phyloP scores from a whole-genome alignment of 2,888 invertebrate species.

The Melieria crassipennis region DNA sequence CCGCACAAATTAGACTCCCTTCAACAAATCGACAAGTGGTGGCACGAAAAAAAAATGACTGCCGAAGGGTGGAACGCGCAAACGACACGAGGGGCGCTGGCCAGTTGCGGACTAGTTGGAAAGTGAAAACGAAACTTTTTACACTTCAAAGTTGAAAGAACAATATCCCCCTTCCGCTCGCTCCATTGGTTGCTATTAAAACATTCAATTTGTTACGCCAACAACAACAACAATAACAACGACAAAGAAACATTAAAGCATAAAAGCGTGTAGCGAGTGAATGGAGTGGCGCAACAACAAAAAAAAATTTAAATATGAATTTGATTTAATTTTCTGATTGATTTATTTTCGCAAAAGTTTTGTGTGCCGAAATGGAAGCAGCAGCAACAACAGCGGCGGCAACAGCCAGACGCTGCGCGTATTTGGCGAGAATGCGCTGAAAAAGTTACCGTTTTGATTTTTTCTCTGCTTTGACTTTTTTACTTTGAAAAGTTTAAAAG shows the following conservation, averaged over 20 bases:
- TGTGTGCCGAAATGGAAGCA: slow-evolving; percentile 9
- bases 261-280: not conserved
- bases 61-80: not conserved
- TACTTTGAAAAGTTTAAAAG: too few species aligned
- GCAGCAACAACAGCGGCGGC: slow-evolving; percentile 16
- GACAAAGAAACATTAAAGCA: not conserved
- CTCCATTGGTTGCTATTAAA: slow-evolving; percentile 25
- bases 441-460: too few species aligned
- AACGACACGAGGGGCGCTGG: not conserved
- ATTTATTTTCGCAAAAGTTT: slow-evolving; percentile 36
- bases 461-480: too few species aligned
- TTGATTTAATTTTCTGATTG: slow-evolving; percentile 43
- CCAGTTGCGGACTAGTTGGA: not conserved
- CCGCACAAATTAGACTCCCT: slow-evolving; percentile 14
- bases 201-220: slow-evolving; percentile 31
- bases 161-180: slow-evolving; percentile 10
- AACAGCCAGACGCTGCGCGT: slow-evolving; percentile 9
- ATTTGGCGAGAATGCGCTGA: too few species aligned
- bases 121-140: slow-evolving; percentile 7
- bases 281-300: not conserved
- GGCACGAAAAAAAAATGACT: not conserved
- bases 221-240: slow-evolving; percentile 3
- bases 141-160: slow-evolving; percentile 24
- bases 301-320: slow-evolving; percentile 37
- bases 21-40: not conserved